These are phyloP conservation scores for Zeuzera pyrina DNA, from an alignment of 2,888 invertebrate genomes.

Conservation along the genomic window DNA sequence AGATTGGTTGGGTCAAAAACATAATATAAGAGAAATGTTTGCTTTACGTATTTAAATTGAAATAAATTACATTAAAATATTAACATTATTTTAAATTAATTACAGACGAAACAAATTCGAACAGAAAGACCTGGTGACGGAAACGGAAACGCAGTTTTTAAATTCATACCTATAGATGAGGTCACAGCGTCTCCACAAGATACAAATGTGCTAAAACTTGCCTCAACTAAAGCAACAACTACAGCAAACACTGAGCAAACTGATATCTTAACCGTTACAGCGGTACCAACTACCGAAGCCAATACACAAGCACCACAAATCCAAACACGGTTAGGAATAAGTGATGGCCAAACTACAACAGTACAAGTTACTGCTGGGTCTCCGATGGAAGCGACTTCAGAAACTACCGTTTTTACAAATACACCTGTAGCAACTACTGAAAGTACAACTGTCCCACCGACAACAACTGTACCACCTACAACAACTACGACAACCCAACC, in stretches of 20 bases:
- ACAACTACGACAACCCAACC: conserved; percentile 15
- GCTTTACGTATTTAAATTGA: conserved; percentile 1
- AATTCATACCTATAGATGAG: conserved; percentile 65
- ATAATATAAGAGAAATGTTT: conserved; percentile 1
- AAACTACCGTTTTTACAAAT: conserved; percentile 13
- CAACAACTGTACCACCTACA: conserved; percentile 17
- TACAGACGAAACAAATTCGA: conserved; percentile 70
- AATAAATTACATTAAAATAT: not conserved
- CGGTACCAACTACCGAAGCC: conserved; percentile 41
- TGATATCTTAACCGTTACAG: conserved; percentile 29
- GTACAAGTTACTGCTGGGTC: conserved; percentile 21
- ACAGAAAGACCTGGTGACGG: conserved; percentile 61
- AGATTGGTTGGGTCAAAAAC: not conserved
- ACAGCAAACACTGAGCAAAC: conserved; percentile 28
- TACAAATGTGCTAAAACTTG: conserved; percentile 56
- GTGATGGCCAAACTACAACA: conserved; percentile 27
- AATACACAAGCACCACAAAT: conserved; percentile 43
- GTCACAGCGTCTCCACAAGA: conserved; percentile 47
- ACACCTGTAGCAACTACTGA: conserved; percentile 18
- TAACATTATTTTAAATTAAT: conserved; percentile 23
- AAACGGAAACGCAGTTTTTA: conserved; percentile 52
- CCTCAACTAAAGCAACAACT: conserved; percentile 44
- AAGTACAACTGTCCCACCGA: conserved; percentile 15
- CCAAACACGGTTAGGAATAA: conserved; percentile 26
- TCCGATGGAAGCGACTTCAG: conserved; percentile 18